Percentiles rank a stretch among this genome's conserved stretches.
Evolutionary conservation across 2,888 invertebrate genomes (phyloP).

Genomic region (Eupithecia abbreviata): DNA sequence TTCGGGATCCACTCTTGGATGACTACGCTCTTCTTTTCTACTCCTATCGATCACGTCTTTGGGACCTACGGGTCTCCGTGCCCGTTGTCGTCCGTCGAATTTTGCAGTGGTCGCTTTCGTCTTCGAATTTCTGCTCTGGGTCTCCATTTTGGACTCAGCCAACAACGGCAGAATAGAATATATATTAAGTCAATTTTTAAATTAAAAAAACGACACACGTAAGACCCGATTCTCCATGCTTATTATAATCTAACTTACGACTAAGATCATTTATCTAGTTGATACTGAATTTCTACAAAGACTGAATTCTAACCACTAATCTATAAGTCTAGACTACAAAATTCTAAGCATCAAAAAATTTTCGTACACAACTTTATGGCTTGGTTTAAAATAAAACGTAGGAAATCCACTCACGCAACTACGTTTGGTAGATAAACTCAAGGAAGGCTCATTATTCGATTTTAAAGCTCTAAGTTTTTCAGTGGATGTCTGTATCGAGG

Average conservation of each 20-base stretch:
- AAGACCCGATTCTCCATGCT: neutral
- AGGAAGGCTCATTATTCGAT: slow-evolving; percentile 7
- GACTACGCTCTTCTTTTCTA: neutral
- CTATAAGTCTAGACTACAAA: neutral
- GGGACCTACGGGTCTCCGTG: neutral
- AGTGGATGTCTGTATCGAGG: slow-evolving; percentile 63
- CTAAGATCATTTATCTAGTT: neutral
- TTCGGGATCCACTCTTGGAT: neutral
- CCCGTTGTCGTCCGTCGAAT: neutral
- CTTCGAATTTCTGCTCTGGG: neutral
- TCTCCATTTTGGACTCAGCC: neutral
- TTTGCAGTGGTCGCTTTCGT: neutral
- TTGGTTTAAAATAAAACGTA: neutral
- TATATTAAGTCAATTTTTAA: too few species aligned
- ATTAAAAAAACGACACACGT: neutral
- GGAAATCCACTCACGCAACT: neutral
- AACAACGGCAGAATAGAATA: neutral
- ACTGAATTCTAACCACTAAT: neutral
- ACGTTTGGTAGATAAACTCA: neutral
- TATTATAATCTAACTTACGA: neutral
- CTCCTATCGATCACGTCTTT: neutral
- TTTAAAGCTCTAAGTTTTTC: slow-evolving; percentile 41
- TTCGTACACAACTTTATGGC: neutral
- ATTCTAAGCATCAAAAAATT: neutral
- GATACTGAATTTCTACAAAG: neutral